Percentiles rank a stretch among this genome's conserved stretches.
These are phyloP conservation scores for Rhynchonycteris naso DNA, from an alignment of 2,797 vertebrate species.

Conservation along the genomic window DNA sequence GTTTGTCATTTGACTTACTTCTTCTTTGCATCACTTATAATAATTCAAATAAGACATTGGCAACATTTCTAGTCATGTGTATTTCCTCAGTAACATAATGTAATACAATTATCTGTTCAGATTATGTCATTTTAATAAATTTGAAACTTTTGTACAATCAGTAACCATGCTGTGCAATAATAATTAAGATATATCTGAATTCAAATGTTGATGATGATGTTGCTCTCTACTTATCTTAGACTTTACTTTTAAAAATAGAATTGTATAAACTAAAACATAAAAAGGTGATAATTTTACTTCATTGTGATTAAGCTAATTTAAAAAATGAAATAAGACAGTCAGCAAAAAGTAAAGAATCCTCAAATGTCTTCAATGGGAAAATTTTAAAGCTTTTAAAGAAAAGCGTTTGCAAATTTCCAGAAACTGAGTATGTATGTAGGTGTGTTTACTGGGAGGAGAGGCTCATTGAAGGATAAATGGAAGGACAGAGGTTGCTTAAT, in stretches of 20 bases:
- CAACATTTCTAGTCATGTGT: constrained; percentile 61
- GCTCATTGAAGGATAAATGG: not conserved
- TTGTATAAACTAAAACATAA: not conserved
- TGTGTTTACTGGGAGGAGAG: not conserved
- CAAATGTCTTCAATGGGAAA: not conserved
- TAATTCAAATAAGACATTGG: constrained; percentile 32
- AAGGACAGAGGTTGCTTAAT: not conserved
- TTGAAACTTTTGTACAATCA: constrained; percentile 52
- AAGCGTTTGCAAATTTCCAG: not conserved
- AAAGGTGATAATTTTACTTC: not conserved
- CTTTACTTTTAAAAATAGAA: not conserved
- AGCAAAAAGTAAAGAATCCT: not conserved
- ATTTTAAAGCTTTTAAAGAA: not conserved
- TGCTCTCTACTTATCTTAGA: not conserved
- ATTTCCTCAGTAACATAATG: constrained; percentile 54
- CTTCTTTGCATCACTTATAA: constrained; percentile 48
- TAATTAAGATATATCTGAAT: constrained; percentile 45
- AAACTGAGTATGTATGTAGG: not conserved
- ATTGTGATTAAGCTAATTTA: not conserved
- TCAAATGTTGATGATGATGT: constrained; percentile 47
- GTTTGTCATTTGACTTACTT: constrained; percentile 54
- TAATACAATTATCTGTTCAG: constrained; percentile 56
- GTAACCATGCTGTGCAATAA: constrained; percentile 25
- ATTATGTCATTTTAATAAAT: constrained; percentile 65
- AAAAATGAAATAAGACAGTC: not conserved